phyloP scores from a whole-genome alignment of 2,113 vertebrate genomes.

The Salvelinus sp. region DNA sequence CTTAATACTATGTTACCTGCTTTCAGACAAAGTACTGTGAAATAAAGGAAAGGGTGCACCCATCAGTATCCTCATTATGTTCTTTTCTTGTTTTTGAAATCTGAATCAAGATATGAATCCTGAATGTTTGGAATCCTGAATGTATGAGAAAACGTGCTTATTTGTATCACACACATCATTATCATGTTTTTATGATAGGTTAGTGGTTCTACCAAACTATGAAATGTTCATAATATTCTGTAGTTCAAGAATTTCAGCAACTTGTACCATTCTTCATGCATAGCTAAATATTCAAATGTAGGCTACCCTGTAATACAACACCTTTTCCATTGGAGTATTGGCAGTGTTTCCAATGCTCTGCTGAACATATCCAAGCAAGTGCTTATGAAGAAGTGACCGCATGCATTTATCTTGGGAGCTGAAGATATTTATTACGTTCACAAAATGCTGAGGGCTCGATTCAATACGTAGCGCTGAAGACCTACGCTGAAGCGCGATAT shows the following conservation, averaged over 20 bases:
- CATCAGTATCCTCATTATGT: conserved; percentile 57
- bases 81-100: conserved; percentile 6
- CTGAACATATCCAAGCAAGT: too few species aligned
- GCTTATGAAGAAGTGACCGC: too few species aligned
- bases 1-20: conserved; percentile 77
- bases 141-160: background rate
- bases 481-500: too few species aligned
- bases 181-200: background rate
- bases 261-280: background rate
- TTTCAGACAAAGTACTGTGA: conserved; percentile 81
- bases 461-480: too few species aligned
- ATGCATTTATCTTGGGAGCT: too few species aligned
- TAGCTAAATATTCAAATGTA: too few species aligned
- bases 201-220: background rate
- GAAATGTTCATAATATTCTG: background rate
- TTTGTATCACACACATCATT: background rate
- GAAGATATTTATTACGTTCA: too few species aligned
- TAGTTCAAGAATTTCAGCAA: background rate
- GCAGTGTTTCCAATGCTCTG: too few species aligned
- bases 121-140: background rate
- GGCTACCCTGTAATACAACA: too few species aligned
- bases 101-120: background rate
- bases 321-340: too few species aligned
- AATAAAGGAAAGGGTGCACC: conserved; percentile 78
- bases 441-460: too few species aligned